Percentiles rank a stretch among this genome's conserved stretches.
Conservation (phyloP, 2,797 vertebrate genomes). For the Rhinella marina region DNA sequence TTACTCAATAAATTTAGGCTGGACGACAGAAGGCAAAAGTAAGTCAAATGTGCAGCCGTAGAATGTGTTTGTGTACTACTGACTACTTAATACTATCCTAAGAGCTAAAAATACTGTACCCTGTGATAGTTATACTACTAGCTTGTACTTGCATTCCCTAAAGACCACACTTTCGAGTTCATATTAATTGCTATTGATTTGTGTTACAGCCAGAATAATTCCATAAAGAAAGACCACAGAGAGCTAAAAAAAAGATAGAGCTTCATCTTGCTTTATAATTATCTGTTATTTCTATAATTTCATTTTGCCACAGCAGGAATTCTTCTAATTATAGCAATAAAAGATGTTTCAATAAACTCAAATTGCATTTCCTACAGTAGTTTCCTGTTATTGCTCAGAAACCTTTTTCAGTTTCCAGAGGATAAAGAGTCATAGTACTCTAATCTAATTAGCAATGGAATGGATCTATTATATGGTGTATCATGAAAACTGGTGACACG, state of each 20-base stretch:
- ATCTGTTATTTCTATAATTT: conserved; percentile 37
- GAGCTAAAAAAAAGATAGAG: conserved; percentile 36
- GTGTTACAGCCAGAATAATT: conserved; percentile 10
- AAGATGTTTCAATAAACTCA: conserved; percentile 42
- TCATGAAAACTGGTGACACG: not conserved
- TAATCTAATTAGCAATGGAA: not conserved
- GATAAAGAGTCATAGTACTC: not conserved
- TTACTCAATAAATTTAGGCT: not conserved
- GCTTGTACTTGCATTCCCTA: not conserved
- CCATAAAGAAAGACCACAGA: conserved; percentile 7
- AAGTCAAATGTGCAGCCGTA: not conserved
- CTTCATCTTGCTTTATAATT: conserved; percentile 41
- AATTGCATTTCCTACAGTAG: conserved; percentile 41
- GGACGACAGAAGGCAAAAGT: not conserved
- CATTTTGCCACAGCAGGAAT: conserved; percentile 29
- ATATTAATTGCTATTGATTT: conserved; percentile 25
- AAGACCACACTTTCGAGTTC: not conserved
- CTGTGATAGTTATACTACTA: not conserved
- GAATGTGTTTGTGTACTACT: not conserved
- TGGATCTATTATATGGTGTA: not conserved
- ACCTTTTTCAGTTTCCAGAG: not conserved
- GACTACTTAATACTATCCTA: not conserved
- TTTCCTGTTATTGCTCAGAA: conserved; percentile 43
- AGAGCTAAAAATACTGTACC: not conserved
- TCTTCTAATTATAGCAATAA: conserved; percentile 8